Evolutionary conservation across 2,888 invertebrate genomes (phyloP).

Genomic region (Melieria crassipennis): DNA sequence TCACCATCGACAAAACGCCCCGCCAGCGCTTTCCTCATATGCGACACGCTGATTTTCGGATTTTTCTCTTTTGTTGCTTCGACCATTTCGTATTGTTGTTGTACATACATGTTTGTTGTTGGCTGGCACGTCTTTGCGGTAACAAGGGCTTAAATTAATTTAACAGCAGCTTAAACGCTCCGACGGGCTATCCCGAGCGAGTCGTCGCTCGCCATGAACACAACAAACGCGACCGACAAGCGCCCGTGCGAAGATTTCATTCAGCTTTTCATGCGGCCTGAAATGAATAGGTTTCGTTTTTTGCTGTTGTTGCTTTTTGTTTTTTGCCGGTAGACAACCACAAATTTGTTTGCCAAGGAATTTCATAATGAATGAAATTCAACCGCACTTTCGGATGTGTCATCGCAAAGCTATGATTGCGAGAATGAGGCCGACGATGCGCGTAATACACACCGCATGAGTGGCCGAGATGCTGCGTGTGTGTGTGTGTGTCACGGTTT

Average conservation of each 20-base stretch:
- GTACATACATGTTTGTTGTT: neutral
- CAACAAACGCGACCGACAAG: constrained; percentile 31
- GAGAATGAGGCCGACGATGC: neutral
- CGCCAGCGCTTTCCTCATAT: too few relatives aligned
- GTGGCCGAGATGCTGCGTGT: neutral
- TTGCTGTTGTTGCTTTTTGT: too few relatives aligned
- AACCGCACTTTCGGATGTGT: constrained; percentile 32
- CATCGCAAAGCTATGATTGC: constrained; percentile 25
- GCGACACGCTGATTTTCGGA: too few relatives aligned
- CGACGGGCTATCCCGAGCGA: constrained; percentile 35
- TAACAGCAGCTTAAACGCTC: constrained; percentile 35
- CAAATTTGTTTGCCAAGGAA: constrained; percentile 4
- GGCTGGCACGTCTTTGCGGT: constrained; percentile 19
- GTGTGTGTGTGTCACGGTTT: too few relatives aligned
- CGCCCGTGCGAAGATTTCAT: constrained; percentile 30
- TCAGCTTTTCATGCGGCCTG: constrained; percentile 2
- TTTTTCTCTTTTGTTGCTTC: too few relatives aligned
- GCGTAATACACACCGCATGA: neutral
- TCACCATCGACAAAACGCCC: too few relatives aligned
- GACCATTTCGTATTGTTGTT: constrained; percentile 1
- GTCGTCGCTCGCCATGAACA: constrained; percentile 15
- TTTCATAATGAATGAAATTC: constrained; percentile 34
- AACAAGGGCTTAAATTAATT: constrained; percentile 42
- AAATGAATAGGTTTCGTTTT: too few relatives aligned
- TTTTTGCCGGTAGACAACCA: too few relatives aligned